These are phyloP conservation scores for Halichoeres trimaculatus DNA, from an alignment of 2,113 vertebrate species.

Conservation along the genomic window DNA sequence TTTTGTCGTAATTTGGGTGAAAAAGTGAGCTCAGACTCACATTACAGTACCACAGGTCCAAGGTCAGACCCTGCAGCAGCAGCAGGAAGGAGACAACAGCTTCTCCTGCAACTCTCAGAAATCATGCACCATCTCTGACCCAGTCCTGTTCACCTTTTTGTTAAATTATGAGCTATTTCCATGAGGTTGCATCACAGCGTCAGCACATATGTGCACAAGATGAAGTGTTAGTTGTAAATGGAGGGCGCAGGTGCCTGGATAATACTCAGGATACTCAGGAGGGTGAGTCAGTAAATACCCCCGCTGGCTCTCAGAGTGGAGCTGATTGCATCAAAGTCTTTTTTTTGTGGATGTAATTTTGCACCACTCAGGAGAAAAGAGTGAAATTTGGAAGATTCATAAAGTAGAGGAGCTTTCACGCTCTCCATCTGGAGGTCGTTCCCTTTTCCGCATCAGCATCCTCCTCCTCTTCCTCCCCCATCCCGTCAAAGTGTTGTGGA, in stretches of 20 bases:
- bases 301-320: not conserved
- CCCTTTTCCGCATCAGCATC: constrained; percentile 11
- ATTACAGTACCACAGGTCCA: not conserved
- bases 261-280: constrained; percentile 22
- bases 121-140: constrained; percentile 40
- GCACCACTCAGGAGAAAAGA: not conserved
- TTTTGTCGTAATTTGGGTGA: not conserved
- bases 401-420: not conserved
- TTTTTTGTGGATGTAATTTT: not conserved
- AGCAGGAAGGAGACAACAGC: not conserved
- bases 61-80: not conserved
- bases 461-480: too few relatives aligned
- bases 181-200: constrained; percentile 47
- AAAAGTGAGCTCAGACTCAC: not conserved
- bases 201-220: constrained; percentile 68
- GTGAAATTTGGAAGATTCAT: not conserved
- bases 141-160: not conserved
- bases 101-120: constrained; percentile 22
- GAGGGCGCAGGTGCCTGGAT: constrained; percentile 54
- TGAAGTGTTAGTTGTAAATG: constrained; percentile 60
- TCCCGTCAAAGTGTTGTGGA: constrained; percentile 46
- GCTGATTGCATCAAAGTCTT: not conserved
- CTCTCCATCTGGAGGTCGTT: constrained; percentile 23
- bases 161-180: constrained; percentile 10
- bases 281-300: not conserved